Percentiles rank a stretch among this genome's conserved stretches.
phyloP scores from a whole-genome alignment of 1,140 invertebrate genomes.

The Mesaphorura yosii region DNA sequence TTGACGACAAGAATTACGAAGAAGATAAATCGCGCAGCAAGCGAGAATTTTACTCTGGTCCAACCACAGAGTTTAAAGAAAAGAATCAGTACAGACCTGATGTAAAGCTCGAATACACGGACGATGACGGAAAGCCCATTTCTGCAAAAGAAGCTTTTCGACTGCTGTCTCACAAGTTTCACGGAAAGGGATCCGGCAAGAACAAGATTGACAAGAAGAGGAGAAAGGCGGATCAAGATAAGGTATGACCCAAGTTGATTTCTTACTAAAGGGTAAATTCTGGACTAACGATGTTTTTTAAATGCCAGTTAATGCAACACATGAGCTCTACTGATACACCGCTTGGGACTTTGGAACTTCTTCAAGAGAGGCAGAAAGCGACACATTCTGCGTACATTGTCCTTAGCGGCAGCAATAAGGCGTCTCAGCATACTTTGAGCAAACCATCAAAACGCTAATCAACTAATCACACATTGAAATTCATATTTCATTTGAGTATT shows the following conservation, averaged over 20 bases:
- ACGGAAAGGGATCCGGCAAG: slow-evolving; percentile 97
- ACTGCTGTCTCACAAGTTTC: slow-evolving; percentile 93
- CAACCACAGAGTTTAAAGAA: slow-evolving; percentile 85
- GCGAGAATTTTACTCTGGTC: slow-evolving; percentile 69
- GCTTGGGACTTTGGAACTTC: slow-evolving; percentile 78
- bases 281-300: slow-evolving; percentile 11
- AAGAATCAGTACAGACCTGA: slow-evolving; percentile 87
- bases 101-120: slow-evolving; percentile 94
- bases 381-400: slow-evolving; percentile 90
- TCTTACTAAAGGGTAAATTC: not conserved
- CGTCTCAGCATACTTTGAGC: slow-evolving; percentile 14
- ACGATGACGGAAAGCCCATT: slow-evolving; percentile 82
- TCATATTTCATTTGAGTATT: not conserved
- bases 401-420: slow-evolving; percentile 69
- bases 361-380: slow-evolving; percentile 94
- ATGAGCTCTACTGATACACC: slow-evolving; percentile 99
- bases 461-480: not conserved
- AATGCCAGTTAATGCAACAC: slow-evolving; percentile 76
- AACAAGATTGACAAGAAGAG: slow-evolving; percentile 96
- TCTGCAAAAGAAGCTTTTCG: slow-evolving; percentile 94
- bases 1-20: slow-evolving; percentile 90
- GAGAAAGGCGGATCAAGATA: slow-evolving; percentile 89
- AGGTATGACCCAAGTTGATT: slow-evolving; percentile 43
- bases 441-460: slow-evolving; percentile 8
- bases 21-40: slow-evolving; percentile 64